phyloP scores from a whole-genome alignment of 2,888 invertebrate genomes.

The Drosophila emarginata region DNA sequence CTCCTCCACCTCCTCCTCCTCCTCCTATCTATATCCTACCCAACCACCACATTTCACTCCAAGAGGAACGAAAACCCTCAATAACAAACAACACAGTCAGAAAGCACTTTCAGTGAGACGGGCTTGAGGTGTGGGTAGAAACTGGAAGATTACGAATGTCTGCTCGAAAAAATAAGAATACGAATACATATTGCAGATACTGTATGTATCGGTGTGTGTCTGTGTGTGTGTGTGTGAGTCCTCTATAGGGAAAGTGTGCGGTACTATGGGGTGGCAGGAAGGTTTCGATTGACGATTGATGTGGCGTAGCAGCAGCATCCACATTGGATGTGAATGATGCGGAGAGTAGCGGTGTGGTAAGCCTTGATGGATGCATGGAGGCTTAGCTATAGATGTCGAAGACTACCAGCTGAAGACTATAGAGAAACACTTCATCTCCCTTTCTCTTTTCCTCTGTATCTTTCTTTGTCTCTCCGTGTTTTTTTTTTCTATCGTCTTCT shows the following conservation, averaged over 20 bases:
- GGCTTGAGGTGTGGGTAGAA: constrained; percentile 28
- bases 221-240: background rate
- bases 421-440: background rate
- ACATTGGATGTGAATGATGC: constrained; percentile 7
- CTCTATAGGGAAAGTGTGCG: no score
- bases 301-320: constrained; percentile 32
- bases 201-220: background rate
- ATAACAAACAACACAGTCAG: constrained; percentile 27
- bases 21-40: background rate
- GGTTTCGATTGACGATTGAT: constrained; percentile 57
- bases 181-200: constrained; percentile 13
- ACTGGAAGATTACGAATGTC: constrained; percentile 60
- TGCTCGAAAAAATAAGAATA: constrained; percentile 40
- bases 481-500: background rate
- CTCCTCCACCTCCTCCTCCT: constrained; percentile 7
- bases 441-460: background rate
- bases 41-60: constrained; percentile 7
- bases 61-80: constrained; percentile 19
- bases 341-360: background rate
- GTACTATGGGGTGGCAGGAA: constrained; percentile 2
- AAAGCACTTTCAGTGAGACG: constrained; percentile 22
- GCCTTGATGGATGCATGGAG: constrained; percentile 47
- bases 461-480: background rate
- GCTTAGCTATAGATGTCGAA: constrained; percentile 39
- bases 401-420: constrained; percentile 26